Evolutionary conservation across 2,888 invertebrate genomes (phyloP).

Genomic region (Tipula unca): DNA sequence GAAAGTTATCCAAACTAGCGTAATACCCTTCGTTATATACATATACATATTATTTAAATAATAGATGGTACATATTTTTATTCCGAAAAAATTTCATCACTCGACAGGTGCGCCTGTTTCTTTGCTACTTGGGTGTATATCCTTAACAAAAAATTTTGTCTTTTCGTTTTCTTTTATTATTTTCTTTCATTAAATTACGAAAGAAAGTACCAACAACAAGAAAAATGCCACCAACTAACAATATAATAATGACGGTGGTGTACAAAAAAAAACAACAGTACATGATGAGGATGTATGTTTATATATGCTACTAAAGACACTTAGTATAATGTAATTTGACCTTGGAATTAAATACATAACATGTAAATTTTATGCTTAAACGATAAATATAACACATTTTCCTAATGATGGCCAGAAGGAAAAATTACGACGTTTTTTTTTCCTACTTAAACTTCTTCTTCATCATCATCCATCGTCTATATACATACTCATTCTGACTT

Average conservation of each 20-base stretch:
- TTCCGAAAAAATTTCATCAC: background rate
- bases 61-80: background rate
- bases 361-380: constrained; percentile 8
- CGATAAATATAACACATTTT: constrained; percentile 14
- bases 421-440: background rate
- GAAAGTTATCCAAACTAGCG: background rate
- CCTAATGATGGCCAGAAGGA: background rate
- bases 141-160: background rate
- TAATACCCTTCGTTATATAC: background rate
- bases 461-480: background rate
- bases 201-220: background rate
- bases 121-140: background rate
- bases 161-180: background rate
- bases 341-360: background rate
- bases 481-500: background rate
- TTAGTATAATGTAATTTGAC: background rate
- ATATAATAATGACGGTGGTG: background rate
- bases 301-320: background rate
- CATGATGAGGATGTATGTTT: background rate
- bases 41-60: background rate
- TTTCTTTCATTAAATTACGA: background rate
- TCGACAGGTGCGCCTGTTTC: background rate
- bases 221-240: background rate
- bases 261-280: background rate
- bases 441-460: background rate